Base-by-base conservation (phyloP, 2,797 vertebrate genomes). In the Acomys russatus region DNA sequence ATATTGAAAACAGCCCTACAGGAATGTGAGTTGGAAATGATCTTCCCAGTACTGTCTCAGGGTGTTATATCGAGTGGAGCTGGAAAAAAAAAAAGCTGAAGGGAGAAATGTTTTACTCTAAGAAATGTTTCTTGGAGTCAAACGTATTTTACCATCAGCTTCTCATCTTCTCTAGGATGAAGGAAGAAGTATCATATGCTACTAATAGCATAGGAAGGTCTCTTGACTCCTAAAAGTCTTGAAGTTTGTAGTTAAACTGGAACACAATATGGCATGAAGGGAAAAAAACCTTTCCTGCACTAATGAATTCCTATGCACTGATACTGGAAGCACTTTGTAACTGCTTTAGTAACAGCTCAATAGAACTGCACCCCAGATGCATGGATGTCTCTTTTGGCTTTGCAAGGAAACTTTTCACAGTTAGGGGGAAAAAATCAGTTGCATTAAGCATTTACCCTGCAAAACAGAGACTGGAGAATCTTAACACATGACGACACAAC, bases 391-490 rank as follows among this genome's bases (percentile, higher is more conserved):
- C 93, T 97, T 97, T 98, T 97, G 96, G 92, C 95, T 97, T 93
- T 95, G 88, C 90, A 96, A 94, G 90, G 93, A 92, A 97, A 96
- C 83, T 92, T 92, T 96, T 97, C 96, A 96, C 96, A 96, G 96
- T 83, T 95, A 93, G 56, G 28, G n/a, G 59, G 56, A 1, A 9
- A 54, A 83, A 92, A 92, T 90, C 89, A 92, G 84, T 96, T 92
- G 61, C 91, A 95, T 95, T 97, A 95, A 97, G 96, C 94, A 88
- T 97, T 97, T 97, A 88, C 89, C 78, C 94, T 90, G 91, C 92
- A 98, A 97, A 98, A 98, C 96, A 98, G 98, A 98, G 98, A 98
- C 94, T 98, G 98, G 98, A 90, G 98, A 98, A 98, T 98, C 97
- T 98, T 97, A 98, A 92, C 97, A 98, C 96, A 98, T 98, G 98